Evolutionary conservation across 1,140 invertebrate genomes (phyloP).

Genomic region (Aethina tumida): DNA sequence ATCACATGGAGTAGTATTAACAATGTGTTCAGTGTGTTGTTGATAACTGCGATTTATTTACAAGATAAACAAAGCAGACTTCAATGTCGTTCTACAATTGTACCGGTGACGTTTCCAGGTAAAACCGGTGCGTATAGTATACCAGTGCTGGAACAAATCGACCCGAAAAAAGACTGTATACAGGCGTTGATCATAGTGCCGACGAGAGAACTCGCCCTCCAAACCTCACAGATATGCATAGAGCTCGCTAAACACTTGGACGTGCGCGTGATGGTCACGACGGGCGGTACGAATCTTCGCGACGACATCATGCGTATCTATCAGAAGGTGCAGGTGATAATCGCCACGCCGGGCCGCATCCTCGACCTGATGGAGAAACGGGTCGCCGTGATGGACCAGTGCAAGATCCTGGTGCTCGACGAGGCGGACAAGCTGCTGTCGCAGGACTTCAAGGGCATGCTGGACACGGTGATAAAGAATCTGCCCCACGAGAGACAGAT

Average conservation of each 20-base stretch:
- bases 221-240: slow-evolving; percentile 99
- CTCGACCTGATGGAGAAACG: slow-evolving; percentile 98
- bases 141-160: slow-evolving; percentile 92
- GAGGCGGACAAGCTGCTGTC: slow-evolving; percentile 99
- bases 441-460: slow-evolving; percentile 98
- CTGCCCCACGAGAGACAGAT: slow-evolving; percentile 95
- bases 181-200: slow-evolving; percentile 98
- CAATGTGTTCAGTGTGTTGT: no score
- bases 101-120: no score
- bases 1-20: no score
- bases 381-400: slow-evolving; percentile 91
- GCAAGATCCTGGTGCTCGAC: slow-evolving; percentile 94
- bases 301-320: slow-evolving; percentile 99
- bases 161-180: slow-evolving; percentile 80
- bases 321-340: slow-evolving; percentile 98
- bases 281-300: slow-evolving; percentile 90
- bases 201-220: slow-evolving; percentile 95
- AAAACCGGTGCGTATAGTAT: slow-evolving; percentile 99
- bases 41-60: no score
- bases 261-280: slow-evolving; percentile 97
- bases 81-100: no score
- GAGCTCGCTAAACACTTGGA: slow-evolving; percentile 94
- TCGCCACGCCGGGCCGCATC: slow-evolving; percentile 98
- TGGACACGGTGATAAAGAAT: slow-evolving; percentile 80
- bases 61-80: no score